Conservation (phyloP, 1,140 invertebrate species). For the Drosophila varians region DNA sequence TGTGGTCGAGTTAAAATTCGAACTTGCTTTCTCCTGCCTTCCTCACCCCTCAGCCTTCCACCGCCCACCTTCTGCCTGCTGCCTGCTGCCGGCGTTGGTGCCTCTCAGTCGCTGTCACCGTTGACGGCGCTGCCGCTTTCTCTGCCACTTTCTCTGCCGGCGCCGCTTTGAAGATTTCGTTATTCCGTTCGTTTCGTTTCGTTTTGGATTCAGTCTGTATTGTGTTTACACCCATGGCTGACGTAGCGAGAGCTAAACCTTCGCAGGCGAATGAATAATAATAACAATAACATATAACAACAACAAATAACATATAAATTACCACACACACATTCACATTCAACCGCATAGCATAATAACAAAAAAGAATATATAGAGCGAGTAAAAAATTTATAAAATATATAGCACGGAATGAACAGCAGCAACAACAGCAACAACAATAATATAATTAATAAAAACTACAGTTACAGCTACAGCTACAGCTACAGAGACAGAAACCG, state of each 20-base stretch:
- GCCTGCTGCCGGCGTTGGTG: constrained; percentile 1
- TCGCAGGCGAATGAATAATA: constrained; percentile 48
- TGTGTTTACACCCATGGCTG: constrained; percentile 83
- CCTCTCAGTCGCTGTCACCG: not conserved
- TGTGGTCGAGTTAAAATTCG: constrained; percentile 5
- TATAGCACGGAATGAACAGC: constrained; percentile 5
- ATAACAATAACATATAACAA: constrained; percentile 31
- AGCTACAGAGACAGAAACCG: not conserved
- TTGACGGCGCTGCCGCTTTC: not conserved
- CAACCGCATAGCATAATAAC: not conserved
- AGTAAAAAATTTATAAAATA: not conserved
- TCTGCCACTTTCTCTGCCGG: constrained; percentile 5
- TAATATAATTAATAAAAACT: constrained; percentile 14
- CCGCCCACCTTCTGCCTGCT: not conserved
- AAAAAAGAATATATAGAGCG: not conserved
- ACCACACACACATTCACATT: not conserved
- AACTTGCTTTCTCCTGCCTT: not conserved
- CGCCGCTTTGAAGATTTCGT: constrained; percentile 47
- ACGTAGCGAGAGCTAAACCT: constrained; percentile 69
- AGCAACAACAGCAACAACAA: constrained; percentile 17
- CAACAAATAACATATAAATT: constrained; percentile 13
- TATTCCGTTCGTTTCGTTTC: constrained; percentile 53
- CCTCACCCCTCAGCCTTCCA: too few relatives aligned
- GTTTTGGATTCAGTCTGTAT: constrained; percentile 77
- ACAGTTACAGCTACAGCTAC: constrained; percentile 15